Evolutionary conservation across 2,888 invertebrate genomes (phyloP), one percentile per base, ranked within the genome.

Genomic region (Tuberolachnus salignus): DNA sequence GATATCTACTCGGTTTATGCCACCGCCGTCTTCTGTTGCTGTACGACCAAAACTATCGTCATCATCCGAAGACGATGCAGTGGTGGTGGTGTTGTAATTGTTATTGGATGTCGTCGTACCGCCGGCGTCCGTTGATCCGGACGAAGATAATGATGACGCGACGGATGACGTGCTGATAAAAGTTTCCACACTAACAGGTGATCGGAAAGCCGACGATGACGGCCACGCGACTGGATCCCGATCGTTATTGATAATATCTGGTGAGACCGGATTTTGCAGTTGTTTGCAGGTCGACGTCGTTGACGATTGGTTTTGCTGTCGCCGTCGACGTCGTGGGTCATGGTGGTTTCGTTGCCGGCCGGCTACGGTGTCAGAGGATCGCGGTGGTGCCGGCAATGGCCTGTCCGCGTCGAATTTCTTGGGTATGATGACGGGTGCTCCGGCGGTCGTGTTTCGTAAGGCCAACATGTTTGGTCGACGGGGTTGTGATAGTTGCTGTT

Each of bases 91-190:
- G 21, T 80, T 80, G 51, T 81, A 80, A 16, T 80, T 80, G 10
- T 80, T 80, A 23, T 81, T 71, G 1, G 81, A 81, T 14, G 81
- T 80, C 0, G 81, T 81, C 13, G 80, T 81, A 0, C 70, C 70
- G 16, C 75, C 81, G 10, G 81, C 81, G 19, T 73, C 73, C 13
- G 73, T 73, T 13, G 73, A 73, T 0, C 34, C 63, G 1, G 63
- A 63, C 21, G 73, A 73, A 1, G 73, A 73, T 1, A 53, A 73
- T 23, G 63, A 73, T 3, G 73, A 73, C 19, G 61, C 21, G 0
- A 46, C 16, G 16, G 71, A 71, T n/a, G 71, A 44, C 23, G 14
- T 44, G n/a, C 73, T 53, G 16, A 61, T 19, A 0, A 72, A 26
- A 34, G 61, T 72, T 16, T 21, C 63, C 0, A n/a, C 73, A 23